Evolutionary conservation across 2,797 vertebrate genomes (phyloP).

Genomic region (Platyrinchus mystaceus): DNA sequence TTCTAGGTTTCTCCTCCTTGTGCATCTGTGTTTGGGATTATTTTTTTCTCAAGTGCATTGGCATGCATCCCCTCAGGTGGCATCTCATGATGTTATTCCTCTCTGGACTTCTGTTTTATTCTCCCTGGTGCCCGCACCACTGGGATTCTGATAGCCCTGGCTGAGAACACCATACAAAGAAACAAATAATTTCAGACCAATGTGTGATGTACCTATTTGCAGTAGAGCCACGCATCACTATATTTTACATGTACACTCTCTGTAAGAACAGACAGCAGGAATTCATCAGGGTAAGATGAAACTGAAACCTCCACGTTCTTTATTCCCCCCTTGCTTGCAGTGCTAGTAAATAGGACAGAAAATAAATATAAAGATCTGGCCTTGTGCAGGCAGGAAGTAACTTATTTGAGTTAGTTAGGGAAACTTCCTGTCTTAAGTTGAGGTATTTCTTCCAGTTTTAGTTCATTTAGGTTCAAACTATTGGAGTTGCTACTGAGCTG

Average conservation of each 20-base stretch:
- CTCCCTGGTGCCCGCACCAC: background rate
- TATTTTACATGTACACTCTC: background rate
- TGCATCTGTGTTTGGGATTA: conserved; percentile 70
- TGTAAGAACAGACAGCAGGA: conserved; percentile 1
- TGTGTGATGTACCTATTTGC: background rate
- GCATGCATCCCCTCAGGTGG: conserved; percentile 65
- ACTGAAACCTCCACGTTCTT: background rate
- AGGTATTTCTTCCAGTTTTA: background rate
- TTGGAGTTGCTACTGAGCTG: background rate
- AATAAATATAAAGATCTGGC: background rate
- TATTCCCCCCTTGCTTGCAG: background rate
- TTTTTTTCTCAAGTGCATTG: conserved; percentile 62
- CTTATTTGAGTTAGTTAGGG: background rate
- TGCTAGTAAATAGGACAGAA: background rate
- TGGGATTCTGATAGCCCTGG: conserved; percentile 19
- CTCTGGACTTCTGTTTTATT: conserved; percentile 41
- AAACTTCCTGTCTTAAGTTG: background rate
- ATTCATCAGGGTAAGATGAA: background rate
- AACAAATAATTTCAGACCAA: background rate
- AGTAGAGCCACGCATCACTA: background rate
- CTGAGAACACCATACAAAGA: background rate
- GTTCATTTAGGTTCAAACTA: background rate
- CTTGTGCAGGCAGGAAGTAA: background rate
- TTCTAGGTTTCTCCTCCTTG: conserved; percentile 67
- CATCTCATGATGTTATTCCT: conserved; percentile 72